These are phyloP conservation scores for Microplitis demolitor DNA, from an alignment of 1,140 invertebrate genomes.

Conservation along the genomic window DNA sequence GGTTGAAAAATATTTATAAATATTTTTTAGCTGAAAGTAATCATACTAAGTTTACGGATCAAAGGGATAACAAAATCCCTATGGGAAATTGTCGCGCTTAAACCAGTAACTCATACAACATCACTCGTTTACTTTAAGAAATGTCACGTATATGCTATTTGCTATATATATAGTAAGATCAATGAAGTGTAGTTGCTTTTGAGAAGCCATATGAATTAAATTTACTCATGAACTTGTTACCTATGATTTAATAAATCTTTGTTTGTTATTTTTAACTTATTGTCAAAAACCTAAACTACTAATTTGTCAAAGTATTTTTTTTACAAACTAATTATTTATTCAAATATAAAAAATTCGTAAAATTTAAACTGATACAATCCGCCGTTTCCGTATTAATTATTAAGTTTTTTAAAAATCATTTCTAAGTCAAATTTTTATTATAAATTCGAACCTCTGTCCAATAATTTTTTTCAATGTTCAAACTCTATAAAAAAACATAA, in stretches of 20 bases:
- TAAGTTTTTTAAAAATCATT: too few species aligned
- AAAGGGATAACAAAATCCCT: slow-evolving; percentile 39
- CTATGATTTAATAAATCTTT: not conserved
- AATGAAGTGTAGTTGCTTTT: slow-evolving; percentile 2
- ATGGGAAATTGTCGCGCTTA: not conserved
- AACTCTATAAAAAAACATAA: too few species aligned
- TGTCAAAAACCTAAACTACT: too few species aligned
- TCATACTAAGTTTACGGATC: slow-evolving; percentile 35
- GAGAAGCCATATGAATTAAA: slow-evolving; percentile 10
- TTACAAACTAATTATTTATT: too few species aligned
- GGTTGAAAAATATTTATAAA: not conserved
- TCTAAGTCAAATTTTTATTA: too few species aligned
- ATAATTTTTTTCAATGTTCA: too few species aligned
- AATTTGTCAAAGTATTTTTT: too few species aligned
- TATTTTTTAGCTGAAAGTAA: slow-evolving; percentile 23
- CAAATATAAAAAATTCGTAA: too few species aligned
- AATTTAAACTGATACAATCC: too few species aligned
- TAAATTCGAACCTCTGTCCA: too few species aligned
- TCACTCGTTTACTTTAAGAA: slow-evolving; percentile 3
- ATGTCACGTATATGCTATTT: not conserved
- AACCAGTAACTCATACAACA: not conserved
- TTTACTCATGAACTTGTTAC: slow-evolving; percentile 4
- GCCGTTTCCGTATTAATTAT: too few species aligned
- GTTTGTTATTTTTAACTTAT: not conserved
- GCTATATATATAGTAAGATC: slow-evolving; percentile 3